These are phyloP conservation scores for Phocoena sinus DNA, from an alignment of 2,113 vertebrate species.

Conservation along the genomic window DNA sequence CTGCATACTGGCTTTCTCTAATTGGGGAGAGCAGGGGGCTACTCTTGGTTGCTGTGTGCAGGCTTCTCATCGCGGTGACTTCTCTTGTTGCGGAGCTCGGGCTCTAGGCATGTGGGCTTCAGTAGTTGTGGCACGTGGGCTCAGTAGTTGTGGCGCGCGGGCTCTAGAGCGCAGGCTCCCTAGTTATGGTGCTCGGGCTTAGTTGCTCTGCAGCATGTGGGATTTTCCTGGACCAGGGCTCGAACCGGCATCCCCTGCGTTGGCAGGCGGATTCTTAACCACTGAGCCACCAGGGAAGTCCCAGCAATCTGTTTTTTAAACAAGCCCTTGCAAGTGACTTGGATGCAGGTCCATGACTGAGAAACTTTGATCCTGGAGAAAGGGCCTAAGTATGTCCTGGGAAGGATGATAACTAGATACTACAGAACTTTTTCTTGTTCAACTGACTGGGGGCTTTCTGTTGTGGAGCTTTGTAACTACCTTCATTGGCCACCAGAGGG, in stretches of 20 bases:
- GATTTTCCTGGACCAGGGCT: neutral
- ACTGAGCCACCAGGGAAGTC: neutral
- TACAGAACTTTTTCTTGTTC: neutral
- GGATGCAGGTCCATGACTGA: neutral
- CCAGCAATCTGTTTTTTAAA: neutral
- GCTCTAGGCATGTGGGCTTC: neutral
- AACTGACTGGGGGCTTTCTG: neutral
- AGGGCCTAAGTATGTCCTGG: neutral
- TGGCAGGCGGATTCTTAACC: neutral
- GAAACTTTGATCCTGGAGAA: neutral
- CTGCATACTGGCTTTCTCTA: neutral
- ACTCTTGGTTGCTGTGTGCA: rapidly evolving
- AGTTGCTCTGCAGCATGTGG: neutral
- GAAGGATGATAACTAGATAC: neutral
- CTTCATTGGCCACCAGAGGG: conserved; percentile 72
- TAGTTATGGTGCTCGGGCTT: neutral
- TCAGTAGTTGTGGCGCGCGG: neutral
- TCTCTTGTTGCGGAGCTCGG: neutral
- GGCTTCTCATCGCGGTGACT: neutral
- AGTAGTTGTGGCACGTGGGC: too few relatives aligned
- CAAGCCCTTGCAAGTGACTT: neutral
- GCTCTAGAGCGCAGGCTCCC: neutral
- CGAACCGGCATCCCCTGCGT: neutral
- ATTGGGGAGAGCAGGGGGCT: neutral
- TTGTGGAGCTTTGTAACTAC: neutral